phyloP scores from a whole-genome alignment of 2,797 vertebrate genomes.

The Crypturellus tataupa region DNA sequence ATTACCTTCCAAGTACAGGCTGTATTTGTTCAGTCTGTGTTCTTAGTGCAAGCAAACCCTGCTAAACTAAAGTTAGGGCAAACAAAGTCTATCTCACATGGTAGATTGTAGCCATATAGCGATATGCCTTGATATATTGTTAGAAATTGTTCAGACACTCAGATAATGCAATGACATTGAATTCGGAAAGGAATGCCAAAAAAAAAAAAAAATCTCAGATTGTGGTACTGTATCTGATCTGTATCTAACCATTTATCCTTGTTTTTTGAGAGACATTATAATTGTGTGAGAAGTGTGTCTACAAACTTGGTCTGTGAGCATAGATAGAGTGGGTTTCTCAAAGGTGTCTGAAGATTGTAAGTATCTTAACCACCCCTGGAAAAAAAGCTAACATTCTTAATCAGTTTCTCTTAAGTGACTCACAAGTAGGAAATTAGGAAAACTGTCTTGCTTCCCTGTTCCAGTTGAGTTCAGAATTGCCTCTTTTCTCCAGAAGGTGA shows the following conservation, averaged over 20 bases:
- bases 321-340: not conserved
- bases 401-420: not conserved
- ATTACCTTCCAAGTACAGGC: not conserved
- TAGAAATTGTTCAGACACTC: not conserved
- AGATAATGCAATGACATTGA: not conserved
- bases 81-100: not conserved
- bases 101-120: not conserved
- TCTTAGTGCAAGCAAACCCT: not conserved
- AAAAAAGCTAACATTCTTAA: not conserved
- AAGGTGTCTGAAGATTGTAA: not conserved
- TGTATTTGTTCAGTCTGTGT: not conserved
- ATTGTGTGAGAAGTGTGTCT: not conserved
- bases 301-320: not conserved
- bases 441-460: not conserved
- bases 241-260: not conserved
- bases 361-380: not conserved
- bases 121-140: not conserved
- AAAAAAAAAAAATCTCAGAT: not conserved
- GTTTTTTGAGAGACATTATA: not conserved
- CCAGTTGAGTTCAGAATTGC: not conserved
- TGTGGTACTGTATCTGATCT: not conserved
- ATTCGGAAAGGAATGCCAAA: not conserved
- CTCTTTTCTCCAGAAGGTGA: constrained; percentile 88
- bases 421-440: not conserved
- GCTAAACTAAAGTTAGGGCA: not conserved